Percentiles rank a stretch among this genome's conserved stretches.
These are phyloP conservation scores for Dreissena rostriformis DNA, from an alignment of 1,140 invertebrate genomes.

Conservation along the genomic window DNA sequence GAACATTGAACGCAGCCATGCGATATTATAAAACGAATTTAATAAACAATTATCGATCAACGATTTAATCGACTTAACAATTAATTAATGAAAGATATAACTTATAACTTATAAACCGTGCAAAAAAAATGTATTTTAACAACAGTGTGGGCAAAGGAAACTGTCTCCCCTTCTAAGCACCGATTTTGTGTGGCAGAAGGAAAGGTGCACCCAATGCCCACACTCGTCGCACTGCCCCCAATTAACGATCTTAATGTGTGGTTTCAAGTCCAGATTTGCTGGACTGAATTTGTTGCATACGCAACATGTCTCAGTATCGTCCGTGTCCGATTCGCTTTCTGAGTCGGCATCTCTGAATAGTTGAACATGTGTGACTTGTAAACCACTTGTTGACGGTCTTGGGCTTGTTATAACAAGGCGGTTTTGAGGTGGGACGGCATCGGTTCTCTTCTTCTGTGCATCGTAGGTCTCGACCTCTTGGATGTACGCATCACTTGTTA, in stretches of 20 bases:
- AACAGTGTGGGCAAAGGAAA: constrained; percentile 40
- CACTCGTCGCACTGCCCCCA: constrained; percentile 31
- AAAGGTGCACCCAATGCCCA: constrained; percentile 24
- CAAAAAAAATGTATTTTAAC: neutral
- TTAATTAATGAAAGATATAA: too few relatives aligned
- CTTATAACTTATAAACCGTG: too few relatives aligned
- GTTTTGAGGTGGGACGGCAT: neutral
- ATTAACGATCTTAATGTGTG: constrained; percentile 7
- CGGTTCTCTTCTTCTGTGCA: neutral
- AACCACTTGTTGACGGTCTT: constrained; percentile 11
- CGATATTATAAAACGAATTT: too few relatives aligned
- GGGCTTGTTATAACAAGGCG: neutral
- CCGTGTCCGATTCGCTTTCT: neutral
- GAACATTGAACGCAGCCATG: too few relatives aligned
- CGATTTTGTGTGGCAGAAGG: constrained; percentile 1
- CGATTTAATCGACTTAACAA: too few relatives aligned
- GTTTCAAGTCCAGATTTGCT: neutral
- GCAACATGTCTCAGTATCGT: constrained; percentile 13
- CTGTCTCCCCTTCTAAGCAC: constrained; percentile 9
- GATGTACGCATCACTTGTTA: neutral
- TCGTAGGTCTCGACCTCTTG: neutral
- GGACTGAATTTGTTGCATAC: neutral
- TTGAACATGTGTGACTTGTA: neutral
- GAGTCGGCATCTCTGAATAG: neutral
- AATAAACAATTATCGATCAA: too few relatives aligned